Base-by-base conservation (phyloP, 2,888 invertebrate genomes). In the Athalia cordata region DNA sequence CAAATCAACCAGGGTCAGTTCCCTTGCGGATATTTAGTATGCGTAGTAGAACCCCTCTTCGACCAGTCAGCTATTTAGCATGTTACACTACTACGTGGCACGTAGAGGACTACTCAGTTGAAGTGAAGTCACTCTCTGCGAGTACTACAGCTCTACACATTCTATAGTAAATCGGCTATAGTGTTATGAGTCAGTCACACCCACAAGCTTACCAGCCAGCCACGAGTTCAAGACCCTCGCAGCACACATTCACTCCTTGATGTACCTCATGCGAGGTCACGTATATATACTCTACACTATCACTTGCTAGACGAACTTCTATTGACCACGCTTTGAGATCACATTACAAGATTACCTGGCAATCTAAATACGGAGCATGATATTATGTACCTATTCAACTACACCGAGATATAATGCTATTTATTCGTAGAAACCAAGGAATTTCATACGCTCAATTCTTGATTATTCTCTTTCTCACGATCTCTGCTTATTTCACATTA, bases 181-280 rank as follows among this genome's bases (percentile, higher is more conserved):
- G 87, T 89, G 89, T 87, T 89, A 88, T 89, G 88, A 88, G 88
- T 88, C 88, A 88, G 88, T 88, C 88, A 88, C 88, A 88, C 88
- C 88, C 88, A 88, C 88, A 85, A 87, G 88, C 82, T 82, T 29
- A 29, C 29, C 29, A 29, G 29, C 29, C 77, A 72, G 59, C 78
- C 68, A 79, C 82, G 88, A 83, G 88, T 88, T 88, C 88, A 89
- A 89, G 87, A 89, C 85, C 88, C 88, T 89, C 87, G 83, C 83
- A 84, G 84, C 84, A 84, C 84, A 81, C 85, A 81, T 80, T 81
- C 79, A 68, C 9, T 79, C 78, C 3, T 47, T 43, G 29, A 29
- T 47, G 65, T 47, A 15, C 68, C 74, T 75, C 81, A 81, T 84
- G 85, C 87, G 87, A 87, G 86, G 87, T 87, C 87, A 87, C 85